Base-by-base conservation (phyloP, 2,797 vertebrate genomes). In the Pangasius krempfi region DNA sequence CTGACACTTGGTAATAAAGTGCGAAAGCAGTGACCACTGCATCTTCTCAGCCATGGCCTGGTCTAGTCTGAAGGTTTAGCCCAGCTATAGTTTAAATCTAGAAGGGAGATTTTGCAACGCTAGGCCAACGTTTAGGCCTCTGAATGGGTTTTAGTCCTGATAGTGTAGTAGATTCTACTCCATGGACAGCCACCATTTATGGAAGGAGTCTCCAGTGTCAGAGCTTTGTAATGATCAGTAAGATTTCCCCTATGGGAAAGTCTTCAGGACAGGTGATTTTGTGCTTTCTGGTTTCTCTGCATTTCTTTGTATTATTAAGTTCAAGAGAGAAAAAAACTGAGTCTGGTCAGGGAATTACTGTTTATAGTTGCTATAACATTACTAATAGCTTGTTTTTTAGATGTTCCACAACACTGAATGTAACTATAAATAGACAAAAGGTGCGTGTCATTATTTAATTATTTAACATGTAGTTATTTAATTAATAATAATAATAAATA, bases 1-100 rank as follows among this genome's bases (percentile, higher is more conserved):
- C 72, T 87, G 82, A 83, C 87, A 88, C 62, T 47, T 66, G 86
- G 73, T 89, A 88, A 91, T 88, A 89, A 90, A 88, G 44, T 88
- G 88, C 84, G 27, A 64, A 86, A 86, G 20, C 58, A 88, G 47
- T 72, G 86, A 68, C 89, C 84, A 66, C 72, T 84, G 90, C 83
- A 87, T 60, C 85, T 87, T 81, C 84, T 20, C 84, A 76, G 86
- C 33, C 62, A 50, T 54, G 50, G 14, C 88, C 50, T 12, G 40
- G 25, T 78, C 56, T 75, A 76, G 60, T 56, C 44, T 86, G 22
- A 78, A 64, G 56, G 25, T 56, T 82, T 72, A 37, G 18, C 40
- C 62, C 60, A 66, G 75, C 27, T 54, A 27, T n/a, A 82, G 52
- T 56, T 56, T 2, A 80, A 80, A 40, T 56, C 80, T 25, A 37